Conservation (phyloP, 1,140 invertebrate species). For the Eriocheir sinensis region DNA sequence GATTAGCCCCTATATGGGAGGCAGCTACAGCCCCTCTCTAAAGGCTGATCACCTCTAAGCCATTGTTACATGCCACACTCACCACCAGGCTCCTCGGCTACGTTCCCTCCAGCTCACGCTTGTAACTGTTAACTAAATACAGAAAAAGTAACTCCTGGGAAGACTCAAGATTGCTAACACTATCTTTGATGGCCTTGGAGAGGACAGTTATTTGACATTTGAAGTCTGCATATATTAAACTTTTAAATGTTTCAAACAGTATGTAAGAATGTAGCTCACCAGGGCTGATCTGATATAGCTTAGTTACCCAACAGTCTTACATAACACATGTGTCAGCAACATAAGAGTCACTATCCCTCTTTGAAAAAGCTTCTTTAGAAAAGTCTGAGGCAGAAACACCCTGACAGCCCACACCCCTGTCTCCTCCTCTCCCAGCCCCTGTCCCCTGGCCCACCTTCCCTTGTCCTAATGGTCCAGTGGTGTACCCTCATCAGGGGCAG, state of each 20-base stretch:
- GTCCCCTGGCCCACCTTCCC: background rate
- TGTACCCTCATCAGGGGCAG: constrained; percentile 46
- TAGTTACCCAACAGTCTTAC: no score
- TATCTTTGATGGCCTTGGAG: no score
- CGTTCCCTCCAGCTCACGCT: background rate
- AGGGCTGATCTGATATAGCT: no score
- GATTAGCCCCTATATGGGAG: constrained; percentile 75
- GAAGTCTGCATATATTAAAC: no score
- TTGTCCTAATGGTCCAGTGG: constrained; percentile 5
- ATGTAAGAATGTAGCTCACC: no score
- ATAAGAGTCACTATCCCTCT: background rate
- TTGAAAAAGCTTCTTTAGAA: background rate
- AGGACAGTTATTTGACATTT: no score
- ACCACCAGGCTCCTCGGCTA: background rate
- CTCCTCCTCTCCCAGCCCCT: background rate
- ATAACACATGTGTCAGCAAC: background rate
- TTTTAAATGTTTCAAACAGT: no score
- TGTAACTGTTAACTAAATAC: background rate
- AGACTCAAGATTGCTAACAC: background rate
- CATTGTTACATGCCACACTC: constrained; percentile 51
- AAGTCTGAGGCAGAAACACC: background rate
- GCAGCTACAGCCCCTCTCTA: constrained; percentile 65
- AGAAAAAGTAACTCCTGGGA: background rate
- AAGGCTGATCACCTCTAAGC: constrained; percentile 61
- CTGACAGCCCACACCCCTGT: background rate